phyloP scores from a whole-genome alignment of 2,888 invertebrate genomes.

The Drosophila demipolita region DNA sequence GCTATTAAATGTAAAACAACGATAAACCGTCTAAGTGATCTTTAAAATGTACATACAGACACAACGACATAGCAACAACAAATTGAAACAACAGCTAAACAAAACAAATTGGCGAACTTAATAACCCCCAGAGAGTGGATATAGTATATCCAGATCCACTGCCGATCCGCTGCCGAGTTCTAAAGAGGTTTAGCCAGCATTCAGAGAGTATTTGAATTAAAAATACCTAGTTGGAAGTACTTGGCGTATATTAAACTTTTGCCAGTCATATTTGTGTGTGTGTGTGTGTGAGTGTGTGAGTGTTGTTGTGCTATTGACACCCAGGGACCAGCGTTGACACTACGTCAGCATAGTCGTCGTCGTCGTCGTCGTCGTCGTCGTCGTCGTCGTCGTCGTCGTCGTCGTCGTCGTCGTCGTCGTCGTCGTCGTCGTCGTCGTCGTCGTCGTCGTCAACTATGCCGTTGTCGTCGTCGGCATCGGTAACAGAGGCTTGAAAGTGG shows the following conservation, averaged over 20 bases:
- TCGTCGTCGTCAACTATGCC: background rate
- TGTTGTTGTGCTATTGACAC: slow-evolving; percentile 42
- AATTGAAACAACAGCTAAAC: background rate
- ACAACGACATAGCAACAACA: background rate
- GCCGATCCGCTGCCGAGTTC: slow-evolving; percentile 44
- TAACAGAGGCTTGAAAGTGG: slow-evolving; percentile 68
- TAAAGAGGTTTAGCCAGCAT: slow-evolving; percentile 6
- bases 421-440: slow-evolving; percentile 6
- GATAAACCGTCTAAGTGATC: slow-evolving; percentile 27
- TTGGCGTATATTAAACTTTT: slow-evolving; percentile 27
- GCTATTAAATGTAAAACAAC: slow-evolving; percentile 54
- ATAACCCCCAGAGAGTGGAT: slow-evolving; percentile 54
- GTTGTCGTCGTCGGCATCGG: slow-evolving; percentile 10
- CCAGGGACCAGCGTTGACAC: slow-evolving; percentile 47
- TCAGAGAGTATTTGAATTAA: slow-evolving; percentile 18
- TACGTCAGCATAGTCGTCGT: slow-evolving; percentile 12
- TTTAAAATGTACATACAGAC: slow-evolving; percentile 20
- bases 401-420: slow-evolving; percentile 12
- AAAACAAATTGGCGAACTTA: slow-evolving; percentile 47
- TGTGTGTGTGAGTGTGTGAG: background rate
- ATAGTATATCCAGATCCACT: slow-evolving; percentile 13
- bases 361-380: slow-evolving; percentile 10
- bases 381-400: slow-evolving; percentile 10
- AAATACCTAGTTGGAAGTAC: slow-evolving; percentile 38
- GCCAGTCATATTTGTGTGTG: slow-evolving; percentile 12